phyloP scores from a whole-genome alignment of 1,140 invertebrate species.

The Drosophila tristis region DNA sequence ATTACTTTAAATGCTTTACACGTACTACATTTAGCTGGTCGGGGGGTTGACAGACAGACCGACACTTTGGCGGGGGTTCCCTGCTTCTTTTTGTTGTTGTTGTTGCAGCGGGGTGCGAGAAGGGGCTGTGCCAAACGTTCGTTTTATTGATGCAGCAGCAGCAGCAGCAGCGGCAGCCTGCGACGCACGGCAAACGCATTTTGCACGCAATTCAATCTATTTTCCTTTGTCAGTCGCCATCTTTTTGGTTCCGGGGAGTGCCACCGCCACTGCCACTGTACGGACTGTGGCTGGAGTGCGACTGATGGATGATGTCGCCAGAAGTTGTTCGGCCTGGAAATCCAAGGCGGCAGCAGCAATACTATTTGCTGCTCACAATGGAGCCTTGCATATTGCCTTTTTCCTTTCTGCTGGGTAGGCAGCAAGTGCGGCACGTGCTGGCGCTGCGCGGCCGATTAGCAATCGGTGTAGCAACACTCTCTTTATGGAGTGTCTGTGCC shows the following conservation, averaged over 20 bases:
- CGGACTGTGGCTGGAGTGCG: slow-evolving; percentile 13
- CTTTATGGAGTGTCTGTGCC: too few species aligned
- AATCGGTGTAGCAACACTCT: slow-evolving; percentile 9
- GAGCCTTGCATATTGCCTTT: slow-evolving; percentile 52
- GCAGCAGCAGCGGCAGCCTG: too few species aligned
- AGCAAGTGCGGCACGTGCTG: slow-evolving; percentile 14
- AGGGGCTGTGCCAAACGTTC: slow-evolving; percentile 37
- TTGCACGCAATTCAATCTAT: slow-evolving; percentile 81
- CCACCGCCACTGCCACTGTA: slow-evolving; percentile 15
- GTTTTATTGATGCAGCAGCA: slow-evolving; percentile 63
- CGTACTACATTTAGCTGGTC: slow-evolving; percentile 67
- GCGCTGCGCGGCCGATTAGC: neutral
- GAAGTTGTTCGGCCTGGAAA: slow-evolving; percentile 29
- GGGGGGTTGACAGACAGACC: slow-evolving; percentile 35
- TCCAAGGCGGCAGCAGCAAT: neutral
- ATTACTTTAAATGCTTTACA: slow-evolving; percentile 82
- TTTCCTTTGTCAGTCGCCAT: slow-evolving; percentile 70
- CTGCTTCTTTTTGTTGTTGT: neutral
- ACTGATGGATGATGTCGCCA: slow-evolving; percentile 66
- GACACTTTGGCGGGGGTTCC: slow-evolving; percentile 47
- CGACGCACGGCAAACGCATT: slow-evolving; percentile 70
- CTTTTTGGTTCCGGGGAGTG: slow-evolving; percentile 65
- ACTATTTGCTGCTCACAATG: slow-evolving; percentile 52
- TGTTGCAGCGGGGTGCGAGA: slow-evolving; percentile 32
- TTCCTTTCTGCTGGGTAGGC: slow-evolving; percentile 33